Percentiles rank a stretch among this genome's conserved stretches.
Conservation (phyloP, 2,888 invertebrate genomes). For the Epicampocera succincta region DNA sequence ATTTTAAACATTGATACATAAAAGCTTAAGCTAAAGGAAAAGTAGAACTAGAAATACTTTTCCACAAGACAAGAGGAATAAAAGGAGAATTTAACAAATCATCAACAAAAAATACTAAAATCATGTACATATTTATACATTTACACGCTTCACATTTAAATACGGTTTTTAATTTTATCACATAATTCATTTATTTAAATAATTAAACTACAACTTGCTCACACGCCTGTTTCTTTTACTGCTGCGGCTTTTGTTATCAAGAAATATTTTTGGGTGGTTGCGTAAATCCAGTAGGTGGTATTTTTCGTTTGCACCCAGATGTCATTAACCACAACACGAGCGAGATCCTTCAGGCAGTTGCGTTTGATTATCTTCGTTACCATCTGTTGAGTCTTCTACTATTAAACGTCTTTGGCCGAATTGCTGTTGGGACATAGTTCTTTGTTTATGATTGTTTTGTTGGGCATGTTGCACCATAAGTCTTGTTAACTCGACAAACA, state of each 20-base stretch:
- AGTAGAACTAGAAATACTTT: background rate
- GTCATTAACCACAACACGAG: conserved; percentile 65
- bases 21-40: conserved; percentile 40
- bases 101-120: conserved; percentile 28
- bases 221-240: conserved; percentile 5
- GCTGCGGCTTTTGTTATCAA: background rate
- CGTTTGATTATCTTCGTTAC: conserved; percentile 63
- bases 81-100: conserved; percentile 37
- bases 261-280: conserved; percentile 23
- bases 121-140: conserved; percentile 20
- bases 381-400: conserved; percentile 70
- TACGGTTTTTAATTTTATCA: conserved; percentile 54
- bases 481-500: conserved; percentile 92
- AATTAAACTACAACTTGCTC: conserved; percentile 47
- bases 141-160: background rate
- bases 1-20: conserved; percentile 32
- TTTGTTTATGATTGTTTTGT: conserved; percentile 72
- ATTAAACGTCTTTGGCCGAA: conserved; percentile 71
- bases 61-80: conserved; percentile 9
- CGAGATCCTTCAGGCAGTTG: conserved; percentile 66
- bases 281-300: background rate
- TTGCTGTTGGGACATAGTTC: conserved; percentile 71
- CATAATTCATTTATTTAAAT: conserved; percentile 56
- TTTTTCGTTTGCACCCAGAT: background rate
- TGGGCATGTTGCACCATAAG: conserved; percentile 84